These are phyloP conservation scores for Pholis gunnellus DNA, from an alignment of 2,113 vertebrate genomes.

Conservation along the genomic window DNA sequence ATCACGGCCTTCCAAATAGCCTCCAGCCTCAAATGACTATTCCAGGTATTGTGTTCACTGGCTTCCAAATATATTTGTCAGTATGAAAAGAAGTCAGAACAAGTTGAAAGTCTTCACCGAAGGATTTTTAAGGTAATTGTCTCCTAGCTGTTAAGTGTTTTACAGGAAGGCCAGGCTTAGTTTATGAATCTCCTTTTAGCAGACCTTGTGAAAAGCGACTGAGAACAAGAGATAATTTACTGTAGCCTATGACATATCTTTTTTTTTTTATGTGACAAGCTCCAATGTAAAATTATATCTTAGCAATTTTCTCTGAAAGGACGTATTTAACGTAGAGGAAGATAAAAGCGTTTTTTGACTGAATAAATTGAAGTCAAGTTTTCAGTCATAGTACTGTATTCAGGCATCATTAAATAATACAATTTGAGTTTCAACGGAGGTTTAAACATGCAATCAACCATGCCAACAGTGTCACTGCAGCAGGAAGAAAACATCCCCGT, in stretches of 20 bases:
- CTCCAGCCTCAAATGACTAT: constrained; percentile 38
- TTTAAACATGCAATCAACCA: constrained; percentile 14
- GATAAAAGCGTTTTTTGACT: background rate
- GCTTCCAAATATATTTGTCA: constrained; percentile 29
- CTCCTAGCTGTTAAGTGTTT: background rate
- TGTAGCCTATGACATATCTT: background rate
- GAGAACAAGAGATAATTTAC: background rate
- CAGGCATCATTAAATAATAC: background rate
- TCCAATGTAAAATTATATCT: background rate
- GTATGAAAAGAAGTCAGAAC: constrained; percentile 20
- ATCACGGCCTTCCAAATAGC: constrained; percentile 49
- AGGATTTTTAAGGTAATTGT: background rate
- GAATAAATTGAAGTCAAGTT: background rate
- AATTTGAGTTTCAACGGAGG: background rate
- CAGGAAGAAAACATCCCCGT: constrained; percentile 31
- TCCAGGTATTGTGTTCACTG: constrained; percentile 28
- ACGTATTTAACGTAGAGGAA: background rate
- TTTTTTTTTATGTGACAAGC: background rate
- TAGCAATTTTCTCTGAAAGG: background rate
- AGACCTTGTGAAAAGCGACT: background rate
- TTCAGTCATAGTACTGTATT: background rate
- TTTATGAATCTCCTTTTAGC: background rate
- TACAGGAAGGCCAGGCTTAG: background rate
- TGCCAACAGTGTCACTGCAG: constrained; percentile 4
- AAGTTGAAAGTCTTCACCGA: constrained; percentile 6